These are phyloP conservation scores for Cyanoramphus novaezelandiae DNA, from an alignment of 2,113 vertebrate species.

Conservation along the genomic window DNA sequence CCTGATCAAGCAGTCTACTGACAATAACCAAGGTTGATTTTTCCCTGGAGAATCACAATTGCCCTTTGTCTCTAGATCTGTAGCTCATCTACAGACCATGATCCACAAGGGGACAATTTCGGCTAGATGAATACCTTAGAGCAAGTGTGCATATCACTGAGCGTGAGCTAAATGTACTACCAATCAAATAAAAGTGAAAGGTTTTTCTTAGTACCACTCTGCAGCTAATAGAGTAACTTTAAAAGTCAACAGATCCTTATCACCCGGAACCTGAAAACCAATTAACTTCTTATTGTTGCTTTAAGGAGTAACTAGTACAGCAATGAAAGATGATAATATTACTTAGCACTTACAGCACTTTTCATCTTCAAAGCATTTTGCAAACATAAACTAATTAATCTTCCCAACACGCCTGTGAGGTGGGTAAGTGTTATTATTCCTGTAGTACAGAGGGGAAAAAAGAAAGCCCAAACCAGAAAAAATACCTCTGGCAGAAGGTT, in stretches of 20 bases:
- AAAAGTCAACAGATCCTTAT: slow-evolving; percentile 59
- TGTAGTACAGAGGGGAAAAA: not conserved
- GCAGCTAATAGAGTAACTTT: slow-evolving; percentile 44
- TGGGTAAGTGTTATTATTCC: slow-evolving; percentile 22
- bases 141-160: not conserved
- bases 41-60: slow-evolving; percentile 27
- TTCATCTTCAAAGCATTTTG: slow-evolving; percentile 65
- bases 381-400: slow-evolving; percentile 65
- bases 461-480: not conserved
- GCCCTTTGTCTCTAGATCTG: slow-evolving; percentile 8
- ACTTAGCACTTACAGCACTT: slow-evolving; percentile 28
- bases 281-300: slow-evolving; percentile 60
- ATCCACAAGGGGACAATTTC: slow-evolving; percentile 44
- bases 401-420: slow-evolving; percentile 1
- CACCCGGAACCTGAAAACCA: slow-evolving; percentile 57
- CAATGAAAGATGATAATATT: slow-evolving; percentile 36
- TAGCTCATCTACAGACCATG: slow-evolving; percentile 17
- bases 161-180: not conserved
- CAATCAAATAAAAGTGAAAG: slow-evolving; percentile 26
- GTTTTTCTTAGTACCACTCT: not conserved
- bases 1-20: slow-evolving; percentile 12
- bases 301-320: slow-evolving; percentile 41
- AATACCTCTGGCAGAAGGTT: slow-evolving; percentile 21
- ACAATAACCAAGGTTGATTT: slow-evolving; percentile 46
- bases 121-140: slow-evolving; percentile 1